Base-by-base conservation (phyloP, 1,140 invertebrate genomes). In the Schmidtea mediterranea region DNA sequence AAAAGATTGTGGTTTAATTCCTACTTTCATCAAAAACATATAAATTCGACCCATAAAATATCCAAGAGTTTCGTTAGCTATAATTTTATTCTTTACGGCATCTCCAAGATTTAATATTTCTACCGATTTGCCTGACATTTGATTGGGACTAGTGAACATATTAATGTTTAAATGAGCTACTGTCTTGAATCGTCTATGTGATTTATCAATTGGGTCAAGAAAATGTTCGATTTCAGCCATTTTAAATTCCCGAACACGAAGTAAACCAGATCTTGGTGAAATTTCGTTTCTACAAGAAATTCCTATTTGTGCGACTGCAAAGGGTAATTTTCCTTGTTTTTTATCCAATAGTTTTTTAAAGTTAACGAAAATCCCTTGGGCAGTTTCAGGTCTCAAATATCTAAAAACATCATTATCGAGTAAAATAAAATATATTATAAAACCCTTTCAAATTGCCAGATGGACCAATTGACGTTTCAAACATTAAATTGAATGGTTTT, bases 151-250 rank as follows among this genome's bases (percentile, higher is more conserved):
- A 0, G 89, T 92, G 58, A 90, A 95, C 1, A 97, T 62, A 5
- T 75, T 62, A 61, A 98, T 63, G 37, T 70, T 57, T 1, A 78
- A 75, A 57, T 82, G 70, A 54, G 74, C 72, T 0, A 94, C 69
- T 15, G 39, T 43, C 1, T 69, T 69, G 68, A 98, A 99, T 66
- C 94, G 95, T 0, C 78, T 75, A 70, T 95, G 86, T 69, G 90
- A 82, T 58, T 95, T 92, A 51, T 80, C 71, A 1, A 55, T 63
- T 1, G 87, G 82, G 67, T 97, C 86, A 68, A 89, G 90, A 64
- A 99, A 99, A 69, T 98, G 87, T 63, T 98, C 92, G 55, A 99
- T 98, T 71, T 99, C 92, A 43, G 89, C 90, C 87, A 99, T 94
- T 0, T 87, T 95, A 59, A 99, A 99, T 62, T 99, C 92, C 58